Evolutionary conservation across 2,113 vertebrate genomes (phyloP), one percentile per base, ranked within the genome.

Genomic region (Phaethon lepturus): DNA sequence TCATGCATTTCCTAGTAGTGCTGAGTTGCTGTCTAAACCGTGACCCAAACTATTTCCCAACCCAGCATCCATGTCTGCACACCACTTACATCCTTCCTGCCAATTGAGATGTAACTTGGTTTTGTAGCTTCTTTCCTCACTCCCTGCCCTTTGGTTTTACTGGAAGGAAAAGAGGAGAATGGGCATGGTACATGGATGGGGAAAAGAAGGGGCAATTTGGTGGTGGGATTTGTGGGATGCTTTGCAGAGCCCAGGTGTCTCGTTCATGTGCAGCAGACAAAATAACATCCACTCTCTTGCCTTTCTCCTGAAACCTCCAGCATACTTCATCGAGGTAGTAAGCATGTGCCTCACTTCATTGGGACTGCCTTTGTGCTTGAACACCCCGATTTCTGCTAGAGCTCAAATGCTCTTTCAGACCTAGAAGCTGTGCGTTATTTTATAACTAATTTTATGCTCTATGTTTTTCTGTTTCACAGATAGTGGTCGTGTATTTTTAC

Each of bases 61-160:
- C 25, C 15, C n/a, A 31, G n/a, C 10, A 10, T 38, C 53, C 0
- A 0, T 63, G 17, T 59, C 18, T 35, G 25, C 44, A 29, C 26
- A 52, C 14, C 25, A 15, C 23, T 76, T 45, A 40, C 10, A 28
- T 69, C 55, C 18, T 56, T 92, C 40, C 33, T 75, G 47, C 11
- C 69, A 59, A 0, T 0, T 40, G 29, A 73, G 24, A 13, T 18
- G 9, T 60, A 44, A 23, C 10, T 28, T 55, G 22, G 13, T 22
- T 69, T 93, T 90, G 23, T 44, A 63, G 20, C 19, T 60, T 89
- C 59, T 69, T 76, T 73, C 11, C 20, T 80, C 17, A 2, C 18
- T 86, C 49, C 59, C 35, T 50, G 15, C 3, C 2, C 56, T 63
- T 90, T 1, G 3, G 4, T 71, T 72, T 67, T 63, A 31, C 35